Conservation (phyloP, 1,140 invertebrate genomes). For the Triops cancriformis region DNA sequence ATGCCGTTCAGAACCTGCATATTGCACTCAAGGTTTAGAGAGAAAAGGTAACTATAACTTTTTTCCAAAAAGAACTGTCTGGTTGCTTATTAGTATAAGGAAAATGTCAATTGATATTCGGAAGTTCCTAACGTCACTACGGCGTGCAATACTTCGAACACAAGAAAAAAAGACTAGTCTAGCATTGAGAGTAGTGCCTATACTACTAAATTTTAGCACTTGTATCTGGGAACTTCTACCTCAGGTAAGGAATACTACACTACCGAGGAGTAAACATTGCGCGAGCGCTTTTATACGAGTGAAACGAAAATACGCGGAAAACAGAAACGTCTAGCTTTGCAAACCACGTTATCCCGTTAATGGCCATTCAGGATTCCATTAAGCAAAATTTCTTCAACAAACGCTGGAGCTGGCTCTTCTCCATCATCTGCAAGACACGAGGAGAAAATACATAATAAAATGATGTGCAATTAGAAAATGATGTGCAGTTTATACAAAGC, state of each 20-base stretch:
- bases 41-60: neutral
- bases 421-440: neutral
- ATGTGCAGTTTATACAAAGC: neutral
- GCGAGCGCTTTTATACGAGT: no score
- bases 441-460: neutral
- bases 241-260: neutral
- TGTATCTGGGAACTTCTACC: neutral
- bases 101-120: neutral
- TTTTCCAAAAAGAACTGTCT: neutral
- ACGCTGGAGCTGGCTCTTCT: neutral
- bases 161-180: neutral
- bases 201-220: neutral
- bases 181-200: neutral
- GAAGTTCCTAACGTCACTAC: neutral
- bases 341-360: neutral
- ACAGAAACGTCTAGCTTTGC: neutral
- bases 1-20: neutral
- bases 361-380: neutral
- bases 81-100: neutral
- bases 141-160: neutral
- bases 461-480: neutral
- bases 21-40: neutral
- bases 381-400: neutral
- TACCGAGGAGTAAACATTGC: neutral
- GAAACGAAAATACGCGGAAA: no score